phyloP scores from a whole-genome alignment of 2,888 invertebrate species.

The Athalia cordata region DNA sequence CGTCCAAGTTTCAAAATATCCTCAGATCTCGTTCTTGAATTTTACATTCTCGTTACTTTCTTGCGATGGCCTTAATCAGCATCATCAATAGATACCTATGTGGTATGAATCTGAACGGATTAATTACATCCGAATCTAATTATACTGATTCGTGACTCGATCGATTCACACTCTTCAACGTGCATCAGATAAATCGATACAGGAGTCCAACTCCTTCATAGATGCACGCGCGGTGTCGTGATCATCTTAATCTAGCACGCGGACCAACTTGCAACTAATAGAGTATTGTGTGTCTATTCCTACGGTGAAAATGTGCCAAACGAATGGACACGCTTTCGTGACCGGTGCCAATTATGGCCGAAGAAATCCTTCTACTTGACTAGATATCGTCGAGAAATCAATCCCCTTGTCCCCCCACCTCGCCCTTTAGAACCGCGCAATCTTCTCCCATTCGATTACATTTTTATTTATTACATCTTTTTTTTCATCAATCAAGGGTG shows the following conservation, averaged over 20 bases:
- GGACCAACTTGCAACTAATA: too few relatives aligned
- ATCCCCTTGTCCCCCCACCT: constrained; percentile 2
- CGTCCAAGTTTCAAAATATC: too few relatives aligned
- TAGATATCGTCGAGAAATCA: constrained; percentile 40
- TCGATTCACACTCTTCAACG: background rate
- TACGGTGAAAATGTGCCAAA: constrained; percentile 42
- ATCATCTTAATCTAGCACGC: too few relatives aligned
- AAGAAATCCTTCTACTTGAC: constrained; percentile 44
- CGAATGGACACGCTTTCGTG: constrained; percentile 45
- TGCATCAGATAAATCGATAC: background rate
- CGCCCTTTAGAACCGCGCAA: background rate
- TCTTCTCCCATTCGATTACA: background rate
- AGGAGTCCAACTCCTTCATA: background rate
- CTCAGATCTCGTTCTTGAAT: too few relatives aligned
- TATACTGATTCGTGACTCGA: too few relatives aligned
- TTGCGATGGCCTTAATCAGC: too few relatives aligned
- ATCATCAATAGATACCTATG: too few relatives aligned
- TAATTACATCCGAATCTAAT: too few relatives aligned
- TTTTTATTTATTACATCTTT: too few relatives aligned
- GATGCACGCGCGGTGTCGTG: background rate
- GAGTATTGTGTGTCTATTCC: background rate
- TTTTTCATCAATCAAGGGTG: constrained; percentile 12
- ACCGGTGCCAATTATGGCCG: constrained; percentile 42
- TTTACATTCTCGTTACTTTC: too few relatives aligned
- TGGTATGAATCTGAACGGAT: too few relatives aligned